Base-by-base conservation (phyloP, 2,113 vertebrate species). In the Podilymbus podiceps region DNA sequence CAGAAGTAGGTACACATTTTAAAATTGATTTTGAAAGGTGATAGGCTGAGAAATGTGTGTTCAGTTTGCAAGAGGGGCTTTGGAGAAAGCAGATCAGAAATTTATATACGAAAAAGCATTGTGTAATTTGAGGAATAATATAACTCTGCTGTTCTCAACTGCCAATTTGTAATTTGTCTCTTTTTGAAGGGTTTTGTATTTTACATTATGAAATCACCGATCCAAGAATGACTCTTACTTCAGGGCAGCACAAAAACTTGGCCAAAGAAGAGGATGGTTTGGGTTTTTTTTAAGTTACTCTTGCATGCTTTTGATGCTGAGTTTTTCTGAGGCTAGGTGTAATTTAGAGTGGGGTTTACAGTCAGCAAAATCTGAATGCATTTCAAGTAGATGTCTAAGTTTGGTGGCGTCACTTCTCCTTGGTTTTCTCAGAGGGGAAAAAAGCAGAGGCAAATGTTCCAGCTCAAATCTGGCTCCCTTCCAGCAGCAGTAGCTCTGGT, bases 401-500 rank as follows among this genome's bases (percentile, higher is more conserved):
- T 94, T n/a, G 24, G 33, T 93, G 49, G 28, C n/a, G 93, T 93
- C 16, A 16, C 30, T 78, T 68, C n/a, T 52, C 19, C 64, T 76
- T 77, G 42, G 8, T 93, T 96, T 92, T 87, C 28, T 58, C 47
- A 67, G 52, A 8, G 5, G 8, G 7, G 40, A 11, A 6, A 6
- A 17, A 28, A 66, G 15, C 49, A 82, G 89, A 84, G 59, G 62
- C 62, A 49, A 94, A 78, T 38, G 17, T 19, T 95, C 4, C 53
- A 89, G 62, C 81, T 91, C 24, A 56, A 23, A 75, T 76, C 66
- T 97, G 95, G 91, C 91, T 79, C 42, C 53, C 9, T 73, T 95
- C 94, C 96, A 96, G 85, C 62, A 85, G 93, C 93, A 94, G 95
- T 96, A 97, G 95, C 91, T 96, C 93, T 96, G 93, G 87, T 96